phyloP scores from a whole-genome alignment of 1,140 invertebrate species.

The Polypedilum pembai region DNA sequence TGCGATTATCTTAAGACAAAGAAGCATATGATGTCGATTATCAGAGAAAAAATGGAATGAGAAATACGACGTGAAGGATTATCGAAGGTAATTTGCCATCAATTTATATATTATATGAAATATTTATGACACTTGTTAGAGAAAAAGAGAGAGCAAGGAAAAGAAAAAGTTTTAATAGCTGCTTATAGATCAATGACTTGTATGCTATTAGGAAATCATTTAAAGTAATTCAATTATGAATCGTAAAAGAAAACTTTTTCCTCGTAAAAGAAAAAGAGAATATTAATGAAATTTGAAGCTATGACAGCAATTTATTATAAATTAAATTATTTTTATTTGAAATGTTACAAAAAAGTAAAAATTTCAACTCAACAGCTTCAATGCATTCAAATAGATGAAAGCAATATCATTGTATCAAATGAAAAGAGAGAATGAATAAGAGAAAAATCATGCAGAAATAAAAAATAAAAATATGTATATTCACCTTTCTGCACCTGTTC shows the following conservation, averaged over 20 bases:
- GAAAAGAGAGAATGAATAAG: no score
- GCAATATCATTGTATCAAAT: no score
- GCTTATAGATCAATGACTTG: conserved; percentile 10
- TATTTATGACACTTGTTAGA: not conserved
- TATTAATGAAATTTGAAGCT: no score
- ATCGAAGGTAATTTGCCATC: not conserved
- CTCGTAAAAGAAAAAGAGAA: no score
- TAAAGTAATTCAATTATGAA: no score
- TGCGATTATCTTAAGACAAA: not conserved
- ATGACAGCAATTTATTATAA: no score
- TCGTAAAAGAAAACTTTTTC: no score
- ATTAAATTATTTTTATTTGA: no score
- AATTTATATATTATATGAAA: not conserved
- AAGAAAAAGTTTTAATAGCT: not conserved
- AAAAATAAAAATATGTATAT: not conserved
- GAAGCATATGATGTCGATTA: not conserved
- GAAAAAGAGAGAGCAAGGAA: not conserved
- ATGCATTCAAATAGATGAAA: no score
- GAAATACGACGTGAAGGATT: not conserved
- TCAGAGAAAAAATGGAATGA: not conserved
- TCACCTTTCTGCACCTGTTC: not conserved
- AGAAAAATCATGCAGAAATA: no score
- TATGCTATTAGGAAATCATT: not conserved
- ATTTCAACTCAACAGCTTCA: no score
- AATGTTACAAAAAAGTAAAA: no score